Percentiles rank a stretch among this genome's conserved stretches.
Evolutionary conservation across 2,113 vertebrate species (phyloP).

Genomic region (Syngnathus scovelli): DNA sequence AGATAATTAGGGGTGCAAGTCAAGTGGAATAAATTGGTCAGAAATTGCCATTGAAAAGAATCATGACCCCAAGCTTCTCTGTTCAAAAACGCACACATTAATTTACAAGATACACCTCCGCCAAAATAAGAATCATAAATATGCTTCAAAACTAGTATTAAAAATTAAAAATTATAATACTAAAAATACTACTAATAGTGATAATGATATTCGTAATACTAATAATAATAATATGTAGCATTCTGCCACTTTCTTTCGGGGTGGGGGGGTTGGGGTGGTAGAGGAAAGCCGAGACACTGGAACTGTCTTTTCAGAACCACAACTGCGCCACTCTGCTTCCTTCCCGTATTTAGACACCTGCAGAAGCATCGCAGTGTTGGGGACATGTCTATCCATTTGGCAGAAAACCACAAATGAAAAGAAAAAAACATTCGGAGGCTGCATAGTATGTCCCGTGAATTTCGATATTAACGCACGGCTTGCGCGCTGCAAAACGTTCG

Average conservation of each 20-base stretch:
- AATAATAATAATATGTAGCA: too few relatives aligned
- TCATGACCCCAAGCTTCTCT: background rate
- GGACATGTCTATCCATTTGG: conserved; percentile 24
- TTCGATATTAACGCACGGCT: conserved; percentile 14
- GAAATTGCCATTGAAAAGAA: background rate
- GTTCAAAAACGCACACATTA: background rate
- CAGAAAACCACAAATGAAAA: background rate
- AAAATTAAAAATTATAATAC: background rate
- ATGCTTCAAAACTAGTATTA: conserved; percentile 8
- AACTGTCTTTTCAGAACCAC: conserved; percentile 7
- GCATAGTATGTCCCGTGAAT: background rate
- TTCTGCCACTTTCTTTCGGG: too few relatives aligned
- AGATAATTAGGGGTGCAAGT: background rate
- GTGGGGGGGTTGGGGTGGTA: background rate
- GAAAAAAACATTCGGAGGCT: background rate
- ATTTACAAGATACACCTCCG: conserved; percentile 16
- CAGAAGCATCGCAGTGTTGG: conserved; percentile 45
- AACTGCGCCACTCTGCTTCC: conserved; percentile 5
- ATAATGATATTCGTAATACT: too few relatives aligned
- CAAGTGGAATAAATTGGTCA: background rate
- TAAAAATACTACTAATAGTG: too few relatives aligned
- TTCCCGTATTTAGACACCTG: background rate
- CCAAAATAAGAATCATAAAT: conserved; percentile 36
- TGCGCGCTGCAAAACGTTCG: conserved; percentile 5
- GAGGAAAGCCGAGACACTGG: conserved; percentile 13